These are phyloP conservation scores for Microcebus griseorufus DNA, from an alignment of 2,113 vertebrate species.

Conservation along the genomic window DNA sequence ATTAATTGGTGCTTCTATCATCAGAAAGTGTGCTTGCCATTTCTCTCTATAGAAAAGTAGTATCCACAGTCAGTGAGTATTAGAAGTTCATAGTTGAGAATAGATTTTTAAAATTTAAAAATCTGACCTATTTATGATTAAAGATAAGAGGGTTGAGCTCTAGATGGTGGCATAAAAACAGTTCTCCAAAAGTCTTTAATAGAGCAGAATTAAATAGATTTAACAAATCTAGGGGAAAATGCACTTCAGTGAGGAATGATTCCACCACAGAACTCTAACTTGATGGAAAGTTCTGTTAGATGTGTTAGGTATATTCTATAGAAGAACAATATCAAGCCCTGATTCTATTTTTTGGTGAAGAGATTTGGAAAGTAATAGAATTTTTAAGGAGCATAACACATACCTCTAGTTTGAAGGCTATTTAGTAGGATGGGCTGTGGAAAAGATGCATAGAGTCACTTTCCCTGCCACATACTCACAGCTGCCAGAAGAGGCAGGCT, in stretches of 20 bases:
- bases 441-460: neutral
- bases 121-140: neutral
- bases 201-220: neutral
- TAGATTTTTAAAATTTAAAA: neutral
- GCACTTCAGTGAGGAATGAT: neutral
- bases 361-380: neutral
- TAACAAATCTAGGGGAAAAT: neutral
- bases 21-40: neutral
- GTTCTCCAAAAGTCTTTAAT: neutral
- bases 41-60: neutral
- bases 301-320: neutral
- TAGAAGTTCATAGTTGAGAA: neutral
- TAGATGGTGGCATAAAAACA: neutral
- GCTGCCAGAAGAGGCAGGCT: neutral
- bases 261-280: neutral
- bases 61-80: neutral
- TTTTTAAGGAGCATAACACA: neutral
- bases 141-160: neutral
- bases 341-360: neutral
- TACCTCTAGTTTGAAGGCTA: neutral
- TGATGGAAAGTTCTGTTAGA: neutral
- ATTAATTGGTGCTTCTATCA: neutral
- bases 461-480: neutral
- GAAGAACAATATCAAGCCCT: neutral
- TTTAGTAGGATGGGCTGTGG: neutral